Percentiles rank a stretch among this genome's conserved stretches.
phyloP scores from a whole-genome alignment of 2,888 invertebrate species.

The Caenorhabditis sp. region DNA sequence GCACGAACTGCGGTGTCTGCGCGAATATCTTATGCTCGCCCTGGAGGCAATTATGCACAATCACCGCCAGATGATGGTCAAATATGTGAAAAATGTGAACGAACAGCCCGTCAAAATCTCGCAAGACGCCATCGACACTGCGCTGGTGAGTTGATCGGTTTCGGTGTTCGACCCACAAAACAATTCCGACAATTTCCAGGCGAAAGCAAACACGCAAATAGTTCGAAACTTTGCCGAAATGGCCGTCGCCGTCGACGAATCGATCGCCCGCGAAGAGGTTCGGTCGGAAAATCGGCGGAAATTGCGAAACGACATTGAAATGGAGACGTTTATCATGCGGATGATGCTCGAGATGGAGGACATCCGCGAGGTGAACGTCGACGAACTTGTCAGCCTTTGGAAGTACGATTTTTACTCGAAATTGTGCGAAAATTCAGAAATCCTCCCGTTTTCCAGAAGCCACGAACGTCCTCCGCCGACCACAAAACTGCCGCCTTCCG shows the following conservation, averaged over 20 bases:
- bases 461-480: too few relatives aligned
- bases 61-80: constrained; percentile 50
- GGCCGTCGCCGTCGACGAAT: constrained; percentile 32
- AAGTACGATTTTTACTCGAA: too few relatives aligned
- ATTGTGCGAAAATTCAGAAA: too few relatives aligned
- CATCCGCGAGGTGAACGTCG: constrained; percentile 31
- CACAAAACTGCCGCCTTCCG: too few relatives aligned
- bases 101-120: constrained; percentile 21
- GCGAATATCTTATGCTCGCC: constrained; percentile 42
- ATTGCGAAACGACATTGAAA: constrained; percentile 29
- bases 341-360: constrained; percentile 47
- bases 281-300: constrained; percentile 32
- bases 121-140: constrained; percentile 22
- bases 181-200: constrained; percentile 1
- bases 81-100: constrained; percentile 30
- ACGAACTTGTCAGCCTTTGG: constrained; percentile 24
- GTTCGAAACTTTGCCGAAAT: constrained; percentile 26
- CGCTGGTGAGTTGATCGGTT: constrained; percentile 10
- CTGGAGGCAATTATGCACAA: constrained; percentile 48
- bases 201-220: constrained; percentile 33
- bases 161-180: neutral
- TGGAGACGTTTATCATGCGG: constrained; percentile 42
- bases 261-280: constrained; percentile 33
- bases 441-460: too few relatives aligned
- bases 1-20: constrained; percentile 44